A percentile compares a stretch with the other conserved stretches of the same genome.
Evolutionary conservation across 2,888 invertebrate species (phyloP).

Genomic region (Sepioteuthis lessoniana): DNA sequence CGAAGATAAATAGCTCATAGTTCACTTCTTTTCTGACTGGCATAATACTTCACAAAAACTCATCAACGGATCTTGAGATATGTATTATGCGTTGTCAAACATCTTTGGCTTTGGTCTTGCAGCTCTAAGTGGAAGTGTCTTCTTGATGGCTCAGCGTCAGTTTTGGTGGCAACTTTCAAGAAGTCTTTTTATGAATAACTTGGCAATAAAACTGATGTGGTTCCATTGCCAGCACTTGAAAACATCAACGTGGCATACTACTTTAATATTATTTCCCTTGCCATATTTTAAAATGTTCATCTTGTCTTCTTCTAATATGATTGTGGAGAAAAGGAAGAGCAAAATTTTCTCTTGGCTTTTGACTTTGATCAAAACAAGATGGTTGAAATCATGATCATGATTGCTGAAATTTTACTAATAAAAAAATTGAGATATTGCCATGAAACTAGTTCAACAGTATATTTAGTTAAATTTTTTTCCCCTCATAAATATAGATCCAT

Average conservation of each 20-base stretch:
- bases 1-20: not conserved
- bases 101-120: not conserved
- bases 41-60: not conserved
- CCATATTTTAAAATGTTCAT: not conserved
- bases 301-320: not conserved
- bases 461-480: no score
- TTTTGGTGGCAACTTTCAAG: not conserved
- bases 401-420: no score
- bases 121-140: not conserved
- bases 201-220: not conserved
- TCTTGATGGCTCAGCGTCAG: not conserved
- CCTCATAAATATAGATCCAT: no score
- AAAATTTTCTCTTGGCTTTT: not conserved
- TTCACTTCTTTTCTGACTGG: conserved; percentile 33
- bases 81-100: conserved; percentile 21
- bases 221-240: not conserved
- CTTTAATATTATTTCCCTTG: not conserved
- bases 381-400: no score
- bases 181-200: conserved; percentile 20
- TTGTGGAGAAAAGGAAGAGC: not conserved
- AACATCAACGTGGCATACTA: not conserved
- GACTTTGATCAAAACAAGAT: not conserved
- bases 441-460: no score
- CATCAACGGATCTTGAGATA: not conserved
- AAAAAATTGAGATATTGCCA: no score